A percentile compares a stretch with the other conserved stretches of the same genome.
Evolutionary conservation across 2,888 invertebrate genomes (phyloP).

Genomic region (Erebia palarica): DNA sequence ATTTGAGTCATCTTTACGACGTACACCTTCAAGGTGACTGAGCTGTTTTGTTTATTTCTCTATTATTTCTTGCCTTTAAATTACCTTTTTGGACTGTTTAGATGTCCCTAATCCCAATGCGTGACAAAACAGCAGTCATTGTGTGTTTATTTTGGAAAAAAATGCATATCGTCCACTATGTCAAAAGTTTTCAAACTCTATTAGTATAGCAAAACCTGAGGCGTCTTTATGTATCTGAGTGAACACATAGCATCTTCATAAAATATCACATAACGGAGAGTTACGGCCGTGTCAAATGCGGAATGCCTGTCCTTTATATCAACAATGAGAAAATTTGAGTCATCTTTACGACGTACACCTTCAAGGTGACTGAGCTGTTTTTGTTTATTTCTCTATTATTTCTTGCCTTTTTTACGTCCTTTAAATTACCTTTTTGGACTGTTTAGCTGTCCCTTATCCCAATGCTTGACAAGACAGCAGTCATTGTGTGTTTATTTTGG

Average conservation of each 20-base stretch:
- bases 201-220: too few relatives aligned
- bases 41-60: constrained; percentile 7
- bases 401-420: neutral
- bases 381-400: constrained; percentile 6
- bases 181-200: too few relatives aligned
- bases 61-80: neutral
- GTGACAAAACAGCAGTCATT: too few relatives aligned
- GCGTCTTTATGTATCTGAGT: too few relatives aligned
- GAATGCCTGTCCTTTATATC: constrained; percentile 23
- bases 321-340: constrained; percentile 28
- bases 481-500: too few relatives aligned
- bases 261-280: constrained; percentile 23
- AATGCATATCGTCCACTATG: too few relatives aligned
- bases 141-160: too few relatives aligned
- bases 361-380: constrained; percentile 5
- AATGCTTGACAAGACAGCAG: too few relatives aligned
- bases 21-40: constrained; percentile 10
- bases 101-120: too few relatives aligned
- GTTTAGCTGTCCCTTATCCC: too few relatives aligned
- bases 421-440: neutral
- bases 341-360: constrained; percentile 12
- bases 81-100: too few relatives aligned
- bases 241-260: neutral
- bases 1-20: constrained; percentile 20
- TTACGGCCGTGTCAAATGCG: constrained; percentile 21